A percentile compares a stretch with the other conserved stretches of the same genome.
These are phyloP conservation scores for Pteronura brasiliensis DNA, from an alignment of 2,113 vertebrate genomes.

Conservation along the genomic window DNA sequence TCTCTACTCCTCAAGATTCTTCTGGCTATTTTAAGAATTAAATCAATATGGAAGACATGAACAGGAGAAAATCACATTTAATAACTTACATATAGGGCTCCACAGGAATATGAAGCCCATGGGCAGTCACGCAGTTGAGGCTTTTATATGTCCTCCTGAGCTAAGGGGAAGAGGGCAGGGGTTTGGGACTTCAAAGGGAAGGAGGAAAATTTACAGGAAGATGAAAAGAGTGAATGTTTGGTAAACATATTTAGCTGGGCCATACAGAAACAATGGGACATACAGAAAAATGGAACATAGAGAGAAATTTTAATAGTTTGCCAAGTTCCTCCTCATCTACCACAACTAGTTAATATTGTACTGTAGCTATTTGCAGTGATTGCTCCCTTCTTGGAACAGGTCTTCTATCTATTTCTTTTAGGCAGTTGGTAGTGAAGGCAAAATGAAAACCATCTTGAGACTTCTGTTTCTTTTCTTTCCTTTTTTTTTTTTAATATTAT, in stretches of 20 bases:
- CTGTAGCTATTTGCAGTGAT: background rate
- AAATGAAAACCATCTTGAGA: background rate
- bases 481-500: too few relatives aligned
- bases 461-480: background rate
- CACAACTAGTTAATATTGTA: background rate
- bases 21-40: background rate
- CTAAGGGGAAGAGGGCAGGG: background rate
- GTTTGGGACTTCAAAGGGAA: background rate
- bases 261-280: background rate
- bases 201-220: background rate
- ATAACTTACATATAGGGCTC: background rate
- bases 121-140: background rate
- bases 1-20: background rate
- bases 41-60: background rate
- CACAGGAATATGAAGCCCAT: background rate
- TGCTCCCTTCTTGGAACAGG: background rate
- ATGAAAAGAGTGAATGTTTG: background rate
- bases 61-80: background rate
- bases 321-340: background rate
- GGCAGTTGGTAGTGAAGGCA: background rate
- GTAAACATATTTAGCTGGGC: background rate
- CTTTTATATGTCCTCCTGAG: background rate
- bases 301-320: background rate
- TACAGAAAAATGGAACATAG: background rate
- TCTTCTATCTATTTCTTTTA: background rate